Conservation (phyloP, 1,140 invertebrate genomes). For the Pseudomyrmex sp. region DNA sequence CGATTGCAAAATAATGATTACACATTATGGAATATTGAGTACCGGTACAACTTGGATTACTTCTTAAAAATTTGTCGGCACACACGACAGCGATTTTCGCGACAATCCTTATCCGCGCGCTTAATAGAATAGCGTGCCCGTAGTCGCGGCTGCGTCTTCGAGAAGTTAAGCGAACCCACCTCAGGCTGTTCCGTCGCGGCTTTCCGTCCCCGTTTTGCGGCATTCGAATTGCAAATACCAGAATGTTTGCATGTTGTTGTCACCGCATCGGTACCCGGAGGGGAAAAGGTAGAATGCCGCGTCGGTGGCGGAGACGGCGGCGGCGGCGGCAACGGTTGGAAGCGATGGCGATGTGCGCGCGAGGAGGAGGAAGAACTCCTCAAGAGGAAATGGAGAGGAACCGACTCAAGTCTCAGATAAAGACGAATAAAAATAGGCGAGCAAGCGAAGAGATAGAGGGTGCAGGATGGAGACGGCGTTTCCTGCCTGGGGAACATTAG, state of each 20-base stretch:
- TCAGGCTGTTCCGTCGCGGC: conserved; percentile 66
- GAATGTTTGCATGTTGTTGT: conserved; percentile 86
- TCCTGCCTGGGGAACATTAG: conserved; percentile 84
- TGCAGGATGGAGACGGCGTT: conserved; percentile 84
- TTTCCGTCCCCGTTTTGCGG: conserved; percentile 78
- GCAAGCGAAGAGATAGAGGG: conserved; percentile 77
- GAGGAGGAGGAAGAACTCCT: conserved; percentile 69
- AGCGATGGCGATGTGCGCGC: conserved; percentile 9
- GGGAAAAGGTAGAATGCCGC: conserved; percentile 66
- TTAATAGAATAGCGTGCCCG: conserved; percentile 71
- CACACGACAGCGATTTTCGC: conserved; percentile 35
- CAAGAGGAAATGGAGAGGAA: conserved; percentile 75
- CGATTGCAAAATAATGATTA: background rate
- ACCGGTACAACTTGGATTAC: background rate
- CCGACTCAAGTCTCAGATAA: conserved; percentile 76
- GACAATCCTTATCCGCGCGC: conserved; percentile 62
- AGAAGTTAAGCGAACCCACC: conserved; percentile 56
- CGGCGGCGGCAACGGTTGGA: conserved; percentile 34
- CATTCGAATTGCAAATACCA: conserved; percentile 86
- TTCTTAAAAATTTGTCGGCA: conserved; percentile 43
- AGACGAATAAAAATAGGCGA: conserved; percentile 84
- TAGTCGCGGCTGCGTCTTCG: conserved; percentile 48
- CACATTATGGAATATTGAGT: background rate
- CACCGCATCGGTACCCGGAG: conserved; percentile 81
- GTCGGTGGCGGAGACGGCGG: conserved; percentile 35